A percentile compares a stretch with the other conserved stretches of the same genome.
Conservation (phyloP, 2,888 invertebrate genomes). For the Acrocyrtus sp. region DNA sequence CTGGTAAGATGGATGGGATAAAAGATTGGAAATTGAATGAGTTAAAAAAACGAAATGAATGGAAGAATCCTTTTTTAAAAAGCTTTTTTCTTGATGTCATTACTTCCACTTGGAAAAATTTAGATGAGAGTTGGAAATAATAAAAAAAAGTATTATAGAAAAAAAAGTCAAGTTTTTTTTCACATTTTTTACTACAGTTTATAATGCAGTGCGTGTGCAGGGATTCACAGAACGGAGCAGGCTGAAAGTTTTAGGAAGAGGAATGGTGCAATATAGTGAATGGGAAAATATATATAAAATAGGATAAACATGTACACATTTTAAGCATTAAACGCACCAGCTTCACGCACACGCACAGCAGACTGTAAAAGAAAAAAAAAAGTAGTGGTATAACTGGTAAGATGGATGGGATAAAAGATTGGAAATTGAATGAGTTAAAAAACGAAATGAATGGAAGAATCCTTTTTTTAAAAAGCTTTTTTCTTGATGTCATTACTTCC, state of each 20-base stretch:
- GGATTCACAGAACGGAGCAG: no score
- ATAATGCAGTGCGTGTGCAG: no score
- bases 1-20: no score
- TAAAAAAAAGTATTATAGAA: no score
- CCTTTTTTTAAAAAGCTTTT: slow-evolving; percentile 15
- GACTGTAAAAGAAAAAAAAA: slow-evolving; percentile 14
- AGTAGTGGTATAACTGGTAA: neutral
- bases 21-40: slow-evolving; percentile 7
- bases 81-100: slow-evolving; percentile 19
- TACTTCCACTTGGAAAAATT: slow-evolving; percentile 22
- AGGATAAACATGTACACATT: no score
- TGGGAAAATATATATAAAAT: no score
- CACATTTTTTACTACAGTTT: no score
- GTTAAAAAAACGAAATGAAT: neutral
- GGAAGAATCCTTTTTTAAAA: slow-evolving; percentile 16
- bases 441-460: neutral
- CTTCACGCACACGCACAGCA: slow-evolving; percentile 8
- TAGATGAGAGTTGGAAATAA: no score
- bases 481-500: slow-evolving; percentile 25
- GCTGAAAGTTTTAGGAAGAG: no score
- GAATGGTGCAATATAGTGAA: no score
- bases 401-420: no score
- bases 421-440: neutral
- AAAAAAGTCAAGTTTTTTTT: no score
- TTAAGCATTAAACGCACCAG: slow-evolving; percentile 36